Evolutionary conservation across 2,888 invertebrate genomes (phyloP).

Genomic region (Tribolium freemani): DNA sequence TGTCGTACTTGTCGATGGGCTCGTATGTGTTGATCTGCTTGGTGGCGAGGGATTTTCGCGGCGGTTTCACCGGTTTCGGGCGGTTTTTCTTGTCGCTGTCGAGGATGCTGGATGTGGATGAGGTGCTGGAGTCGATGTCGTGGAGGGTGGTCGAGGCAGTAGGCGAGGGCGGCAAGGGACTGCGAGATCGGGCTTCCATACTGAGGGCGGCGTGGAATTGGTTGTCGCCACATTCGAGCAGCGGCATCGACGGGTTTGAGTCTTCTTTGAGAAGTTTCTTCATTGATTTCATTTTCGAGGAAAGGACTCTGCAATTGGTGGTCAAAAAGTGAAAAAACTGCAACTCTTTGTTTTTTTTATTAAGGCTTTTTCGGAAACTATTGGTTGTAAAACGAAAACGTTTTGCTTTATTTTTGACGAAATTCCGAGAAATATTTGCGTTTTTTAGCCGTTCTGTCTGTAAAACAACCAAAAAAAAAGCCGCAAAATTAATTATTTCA

Average conservation of each 20-base stretch:
- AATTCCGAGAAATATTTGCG: no score
- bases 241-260: constrained; percentile 65
- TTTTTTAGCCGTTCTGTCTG: no score
- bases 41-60: constrained; percentile 59
- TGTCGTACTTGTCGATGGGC: constrained; percentile 70
- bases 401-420: no score
- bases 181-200: constrained; percentile 86
- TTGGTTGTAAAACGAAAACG: no score
- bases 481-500: no score
- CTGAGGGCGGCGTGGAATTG: constrained; percentile 82
- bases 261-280: constrained; percentile 85
- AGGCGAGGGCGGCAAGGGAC: constrained; percentile 78
- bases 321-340: not conserved
- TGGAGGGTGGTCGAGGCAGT: constrained; percentile 67
- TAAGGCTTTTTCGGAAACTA: no score
- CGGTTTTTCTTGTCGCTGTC: constrained; percentile 9
- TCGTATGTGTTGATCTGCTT: constrained; percentile 60
- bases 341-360: no score
- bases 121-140: constrained; percentile 66
- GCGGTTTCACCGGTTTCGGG: constrained; percentile 60
- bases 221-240: constrained; percentile 79
- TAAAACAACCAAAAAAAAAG: no score
- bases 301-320: constrained; percentile 74
- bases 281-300: constrained; percentile 89
- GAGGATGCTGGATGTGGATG: constrained; percentile 59